Conservation (phyloP, 2,113 vertebrate species). For the Donacobius atricapilla region DNA sequence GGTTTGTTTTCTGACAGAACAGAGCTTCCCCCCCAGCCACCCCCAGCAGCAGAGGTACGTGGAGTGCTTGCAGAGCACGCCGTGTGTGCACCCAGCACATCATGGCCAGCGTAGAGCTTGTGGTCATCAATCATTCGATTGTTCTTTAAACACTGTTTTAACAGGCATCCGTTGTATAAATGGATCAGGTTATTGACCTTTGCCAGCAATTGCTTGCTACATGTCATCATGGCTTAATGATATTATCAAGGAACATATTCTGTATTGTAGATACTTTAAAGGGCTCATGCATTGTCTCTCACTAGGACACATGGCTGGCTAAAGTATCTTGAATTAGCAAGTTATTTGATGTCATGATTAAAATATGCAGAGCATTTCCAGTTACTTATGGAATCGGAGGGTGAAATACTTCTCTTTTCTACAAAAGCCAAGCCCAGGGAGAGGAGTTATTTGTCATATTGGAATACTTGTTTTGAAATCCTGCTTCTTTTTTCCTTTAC, state of each 20-base stretch:
- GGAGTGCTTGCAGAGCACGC: neutral
- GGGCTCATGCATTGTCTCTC: conserved; percentile 37
- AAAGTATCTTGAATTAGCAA: conserved; percentile 50
- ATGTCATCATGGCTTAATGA: conserved; percentile 64
- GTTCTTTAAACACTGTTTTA: conserved; percentile 66
- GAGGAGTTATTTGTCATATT: neutral
- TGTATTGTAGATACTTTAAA: conserved; percentile 50
- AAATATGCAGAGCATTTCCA: conserved; percentile 47
- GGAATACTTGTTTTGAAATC: conserved; percentile 27
- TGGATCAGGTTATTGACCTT: conserved; percentile 68
- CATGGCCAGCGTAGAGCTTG: conserved; percentile 21
- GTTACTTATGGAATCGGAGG: neutral
- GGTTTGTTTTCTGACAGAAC: neutral
- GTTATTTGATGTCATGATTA: conserved; percentile 57
- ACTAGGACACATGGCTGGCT: conserved; percentile 32
- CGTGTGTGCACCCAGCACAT: neutral
- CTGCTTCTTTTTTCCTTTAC: neutral
- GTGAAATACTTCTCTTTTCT: conserved; percentile 34
- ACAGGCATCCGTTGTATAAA: conserved; percentile 60
- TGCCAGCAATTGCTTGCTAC: conserved; percentile 63
- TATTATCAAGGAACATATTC: conserved; percentile 60
- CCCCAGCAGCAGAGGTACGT: neutral
- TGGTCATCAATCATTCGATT: conserved; percentile 54
- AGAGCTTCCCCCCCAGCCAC: neutral
- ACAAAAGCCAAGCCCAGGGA: neutral